Conservation (phyloP, 37 sponge, comb jelly and placozoan species). For the Hormiphora californensis region DNA sequence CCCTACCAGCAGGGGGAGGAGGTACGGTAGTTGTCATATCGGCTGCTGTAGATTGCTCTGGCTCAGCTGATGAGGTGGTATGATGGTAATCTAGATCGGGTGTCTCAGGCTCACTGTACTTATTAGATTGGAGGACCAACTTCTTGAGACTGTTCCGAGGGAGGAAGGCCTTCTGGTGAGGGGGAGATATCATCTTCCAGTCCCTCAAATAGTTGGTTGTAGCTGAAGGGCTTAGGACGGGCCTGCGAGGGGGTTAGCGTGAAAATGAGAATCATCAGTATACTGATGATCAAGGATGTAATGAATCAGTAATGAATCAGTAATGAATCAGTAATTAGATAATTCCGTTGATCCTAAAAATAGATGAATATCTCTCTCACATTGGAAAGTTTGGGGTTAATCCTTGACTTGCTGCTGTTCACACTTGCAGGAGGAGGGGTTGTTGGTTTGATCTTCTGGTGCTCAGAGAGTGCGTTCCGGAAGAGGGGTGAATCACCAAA, state of each 20-base stretch:
- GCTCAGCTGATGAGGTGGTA: too few relatives aligned
- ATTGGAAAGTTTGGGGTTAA: slow-evolving; percentile 18
- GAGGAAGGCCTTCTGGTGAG: slow-evolving; percentile 37
- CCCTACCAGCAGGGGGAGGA: too few relatives aligned
- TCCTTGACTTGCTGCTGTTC: neutral
- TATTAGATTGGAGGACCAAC: slow-evolving; percentile 13
- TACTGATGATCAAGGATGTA: neutral
- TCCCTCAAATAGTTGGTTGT: slow-evolving; percentile 50
- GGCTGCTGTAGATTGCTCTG: too few relatives aligned
- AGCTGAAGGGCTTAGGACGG: neutral
- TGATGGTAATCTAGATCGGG: too few relatives aligned
- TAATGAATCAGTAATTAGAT: neutral
- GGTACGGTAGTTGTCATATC: too few relatives aligned
- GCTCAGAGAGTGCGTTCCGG: slow-evolving; percentile 7
- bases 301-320: neutral
- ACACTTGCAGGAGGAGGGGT: slow-evolving; percentile 45
- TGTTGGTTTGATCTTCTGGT: slow-evolving; percentile 43
- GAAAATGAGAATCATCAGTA: too few relatives aligned
- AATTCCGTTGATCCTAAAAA: neutral
- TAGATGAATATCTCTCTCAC: neutral
- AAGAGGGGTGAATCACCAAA: slow-evolving; percentile 52
- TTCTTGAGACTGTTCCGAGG: slow-evolving; percentile 47
- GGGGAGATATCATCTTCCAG: slow-evolving; percentile 42
- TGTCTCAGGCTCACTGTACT: slow-evolving; percentile 10
- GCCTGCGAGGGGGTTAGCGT: neutral